These are phyloP conservation scores for Ditula angustiorana DNA, from an alignment of 2,888 invertebrate genomes.

Conservation along the genomic window DNA sequence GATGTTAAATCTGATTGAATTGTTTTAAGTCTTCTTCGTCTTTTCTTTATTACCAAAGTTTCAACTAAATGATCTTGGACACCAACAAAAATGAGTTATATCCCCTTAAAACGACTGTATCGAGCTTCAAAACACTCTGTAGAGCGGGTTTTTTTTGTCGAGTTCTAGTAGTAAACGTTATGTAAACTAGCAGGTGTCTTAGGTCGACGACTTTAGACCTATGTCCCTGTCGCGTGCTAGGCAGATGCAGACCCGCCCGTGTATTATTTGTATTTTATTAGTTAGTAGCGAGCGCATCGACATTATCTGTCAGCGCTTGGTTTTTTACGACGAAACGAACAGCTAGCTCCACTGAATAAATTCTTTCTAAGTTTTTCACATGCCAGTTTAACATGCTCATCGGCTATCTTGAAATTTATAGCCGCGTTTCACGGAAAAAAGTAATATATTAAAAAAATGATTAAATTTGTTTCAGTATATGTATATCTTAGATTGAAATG, in stretches of 20 bases:
- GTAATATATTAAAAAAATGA: constrained; percentile 13
- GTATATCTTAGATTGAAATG: constrained; percentile 1
- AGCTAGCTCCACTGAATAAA: constrained; percentile 43
- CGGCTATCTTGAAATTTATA: constrained; percentile 16
- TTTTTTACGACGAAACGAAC: constrained; percentile 50
- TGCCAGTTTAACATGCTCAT: constrained; percentile 8
- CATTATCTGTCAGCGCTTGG: constrained; percentile 59
- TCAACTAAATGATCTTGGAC: too few species aligned
- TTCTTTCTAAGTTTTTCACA: constrained; percentile 9
- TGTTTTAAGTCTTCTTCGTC: too few species aligned
- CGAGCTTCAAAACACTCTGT: too few species aligned
- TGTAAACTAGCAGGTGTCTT: constrained; percentile 68
- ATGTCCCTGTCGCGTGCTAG: constrained; percentile 72
- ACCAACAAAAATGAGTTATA: too few species aligned
- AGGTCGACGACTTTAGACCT: constrained; percentile 80
- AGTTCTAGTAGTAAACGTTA: constrained; percentile 35
- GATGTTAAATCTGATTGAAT: too few species aligned
- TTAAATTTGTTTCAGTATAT: neutral
- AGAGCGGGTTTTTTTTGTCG: too few species aligned
- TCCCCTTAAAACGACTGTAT: too few species aligned
- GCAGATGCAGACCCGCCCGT: constrained; percentile 55
- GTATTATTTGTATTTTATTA: constrained; percentile 47
- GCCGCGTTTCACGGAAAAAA: constrained; percentile 8
- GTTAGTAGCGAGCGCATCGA: constrained; percentile 42
- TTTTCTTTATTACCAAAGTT: too few species aligned